Evolutionary conservation across 2,797 vertebrate species (phyloP).

Genomic region (Pseudochirops cupreus): DNA sequence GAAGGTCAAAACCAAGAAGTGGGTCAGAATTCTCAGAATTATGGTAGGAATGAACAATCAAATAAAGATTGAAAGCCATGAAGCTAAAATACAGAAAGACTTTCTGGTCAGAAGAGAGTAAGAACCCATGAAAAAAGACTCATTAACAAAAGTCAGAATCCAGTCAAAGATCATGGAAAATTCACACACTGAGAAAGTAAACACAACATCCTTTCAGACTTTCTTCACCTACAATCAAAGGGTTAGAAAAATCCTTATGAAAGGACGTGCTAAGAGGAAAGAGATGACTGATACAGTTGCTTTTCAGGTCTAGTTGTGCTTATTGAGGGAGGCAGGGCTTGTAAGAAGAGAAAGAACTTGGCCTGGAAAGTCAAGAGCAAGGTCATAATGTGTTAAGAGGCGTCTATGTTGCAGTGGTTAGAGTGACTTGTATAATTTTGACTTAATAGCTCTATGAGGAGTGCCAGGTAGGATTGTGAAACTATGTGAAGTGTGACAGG

Average conservation of each 20-base stretch:
- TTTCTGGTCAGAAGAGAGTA: neutral
- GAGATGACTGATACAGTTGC: neutral
- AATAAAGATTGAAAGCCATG: neutral
- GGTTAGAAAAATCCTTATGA: neutral
- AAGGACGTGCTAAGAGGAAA: neutral
- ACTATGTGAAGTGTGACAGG: neutral
- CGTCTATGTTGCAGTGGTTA: neutral
- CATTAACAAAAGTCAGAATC: neutral
- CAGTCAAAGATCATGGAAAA: neutral
- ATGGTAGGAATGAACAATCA: neutral
- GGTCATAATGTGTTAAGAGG: neutral
- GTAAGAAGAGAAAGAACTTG: neutral
- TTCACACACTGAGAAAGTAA: neutral
- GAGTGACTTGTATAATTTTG: neutral
- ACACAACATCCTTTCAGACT: neutral
- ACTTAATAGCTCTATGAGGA: neutral
- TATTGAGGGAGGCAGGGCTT: neutral
- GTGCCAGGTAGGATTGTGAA: neutral
- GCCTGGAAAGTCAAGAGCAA: neutral
- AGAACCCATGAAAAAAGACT: neutral
- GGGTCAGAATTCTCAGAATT: neutral
- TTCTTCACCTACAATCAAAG: neutral
- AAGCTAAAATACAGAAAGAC: neutral
- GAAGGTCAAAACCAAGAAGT: neutral
- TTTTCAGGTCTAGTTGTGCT: neutral